Base-by-base conservation (phyloP, 2,888 invertebrate genomes). In the Loripinus fragilis region DNA sequence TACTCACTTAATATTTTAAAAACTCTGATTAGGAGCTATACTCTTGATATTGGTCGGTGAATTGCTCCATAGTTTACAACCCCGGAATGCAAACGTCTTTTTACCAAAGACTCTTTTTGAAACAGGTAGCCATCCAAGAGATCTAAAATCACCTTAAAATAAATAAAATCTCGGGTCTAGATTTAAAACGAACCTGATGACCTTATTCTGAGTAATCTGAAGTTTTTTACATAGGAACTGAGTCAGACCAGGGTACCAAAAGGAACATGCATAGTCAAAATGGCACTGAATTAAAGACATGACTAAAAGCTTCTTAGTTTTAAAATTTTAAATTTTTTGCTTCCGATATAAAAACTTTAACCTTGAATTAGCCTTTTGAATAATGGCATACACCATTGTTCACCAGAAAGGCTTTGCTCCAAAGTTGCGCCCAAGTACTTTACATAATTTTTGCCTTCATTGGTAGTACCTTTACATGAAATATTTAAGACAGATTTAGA, bases 271-370 rank as follows among this genome's bases (percentile, higher is more conserved):
- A 52, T 52, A 52, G 52, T 52, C 52, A 25, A 52, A 52, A 52
- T 25, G 23, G 25, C 52, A 25, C 12, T 52, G 52, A 7, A 52
- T 15, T 7, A 52, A n/a, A 8, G 52, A 52, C 25, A 52, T 52
- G 5, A 25, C 52, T 10, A 52, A 25, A 23, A 52, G 52, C 25
- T 52, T 52, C 15, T 23, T 52, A 2, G 33, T n/a, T 8, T 30
- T 25, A 25, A 60, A 33, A 20, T 60, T 60, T 20, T 33, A 20
- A 33, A 30, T 28, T 48, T 5, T 33, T 28, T 60, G 60, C 17
- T 60, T 60, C 17, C 60, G 30, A 23, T 17, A 60, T 33, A 60
- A 60, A 33, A 60, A 60, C 60, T 60, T 60, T 5, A 30, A 33
- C 17, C 60, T 20, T 17, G 33, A 17, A 60, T 60, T 60, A n/a